Evolutionary conservation across 2,113 vertebrate species (phyloP).

Genomic region (Amazona guildingii): DNA sequence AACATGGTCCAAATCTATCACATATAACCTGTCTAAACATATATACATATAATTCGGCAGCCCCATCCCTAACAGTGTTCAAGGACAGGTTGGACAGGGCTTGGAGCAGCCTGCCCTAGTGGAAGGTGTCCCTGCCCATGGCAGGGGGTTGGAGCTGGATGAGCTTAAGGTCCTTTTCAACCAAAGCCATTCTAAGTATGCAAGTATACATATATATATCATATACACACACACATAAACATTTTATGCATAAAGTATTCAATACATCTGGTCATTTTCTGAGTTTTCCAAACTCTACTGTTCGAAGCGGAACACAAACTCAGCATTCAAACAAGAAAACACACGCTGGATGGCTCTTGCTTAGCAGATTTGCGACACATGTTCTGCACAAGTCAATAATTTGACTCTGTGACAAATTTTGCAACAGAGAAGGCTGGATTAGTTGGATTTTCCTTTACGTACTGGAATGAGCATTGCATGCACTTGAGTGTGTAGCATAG

Average conservation of each 20-base stretch:
- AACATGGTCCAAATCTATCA: not conserved
- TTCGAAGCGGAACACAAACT: not conserved
- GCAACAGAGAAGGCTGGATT: not conserved
- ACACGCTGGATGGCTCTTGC: not conserved
- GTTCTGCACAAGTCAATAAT: not conserved
- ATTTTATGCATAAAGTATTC: not conserved
- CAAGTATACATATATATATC: not conserved
- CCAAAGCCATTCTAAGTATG: not conserved
- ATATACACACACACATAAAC: not conserved
- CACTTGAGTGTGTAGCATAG: fast-evolving
- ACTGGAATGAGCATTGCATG: not conserved
- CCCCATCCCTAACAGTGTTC: not conserved
- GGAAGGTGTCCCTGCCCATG: not conserved
- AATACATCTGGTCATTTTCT: not conserved
- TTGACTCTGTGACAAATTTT: not conserved
- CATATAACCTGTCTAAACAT: not conserved
- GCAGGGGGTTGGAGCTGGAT: not conserved
- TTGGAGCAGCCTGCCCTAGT: not conserved
- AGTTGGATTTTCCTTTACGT: not conserved
- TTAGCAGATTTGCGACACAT: not conserved
- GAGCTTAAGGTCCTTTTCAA: not conserved
- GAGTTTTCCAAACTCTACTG: not conserved
- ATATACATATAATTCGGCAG: not conserved
- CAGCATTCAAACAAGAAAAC: not conserved
- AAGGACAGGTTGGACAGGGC: not conserved